phyloP scores from a whole-genome alignment of 2,113 vertebrate species.

The Sylvilagus bachmani region DNA sequence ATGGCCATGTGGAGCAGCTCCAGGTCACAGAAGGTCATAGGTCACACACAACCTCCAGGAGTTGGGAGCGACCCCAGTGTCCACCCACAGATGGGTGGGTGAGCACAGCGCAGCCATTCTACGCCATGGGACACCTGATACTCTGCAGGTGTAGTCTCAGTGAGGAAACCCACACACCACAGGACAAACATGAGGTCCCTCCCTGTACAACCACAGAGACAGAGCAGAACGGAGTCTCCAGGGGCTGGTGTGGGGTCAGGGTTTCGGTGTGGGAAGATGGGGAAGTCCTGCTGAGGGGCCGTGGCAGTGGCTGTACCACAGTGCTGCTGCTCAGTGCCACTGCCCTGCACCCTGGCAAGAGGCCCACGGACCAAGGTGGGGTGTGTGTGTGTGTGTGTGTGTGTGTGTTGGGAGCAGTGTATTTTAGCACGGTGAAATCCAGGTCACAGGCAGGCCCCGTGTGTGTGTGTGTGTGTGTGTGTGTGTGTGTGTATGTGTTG shows the following conservation, averaged over 20 bases:
- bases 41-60: rapidly evolving
- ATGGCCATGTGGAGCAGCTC: neutral
- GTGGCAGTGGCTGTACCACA: rapidly evolving
- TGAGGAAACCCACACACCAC: neutral
- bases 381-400: no score
- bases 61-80: neutral
- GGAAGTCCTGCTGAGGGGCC: neutral
- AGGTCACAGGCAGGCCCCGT: no score
- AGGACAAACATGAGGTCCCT: neutral
- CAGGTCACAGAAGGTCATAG: neutral
- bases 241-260: neutral
- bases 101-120: neutral
- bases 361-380: no score
- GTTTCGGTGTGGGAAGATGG: neutral
- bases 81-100: rapidly evolving
- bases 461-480: no score
- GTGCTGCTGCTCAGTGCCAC: rapidly evolving
- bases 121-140: neutral
- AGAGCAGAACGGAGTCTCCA: neutral
- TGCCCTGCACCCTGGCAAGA: neutral
- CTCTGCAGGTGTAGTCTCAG: neutral
- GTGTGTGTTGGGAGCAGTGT: no score
- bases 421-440: no score
- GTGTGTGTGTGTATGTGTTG: no score
- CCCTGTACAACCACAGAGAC: neutral